Evolutionary conservation across 2,888 invertebrate species (phyloP), one percentile per base, ranked within the genome.

Genomic region (Pheosia gnoma): DNA sequence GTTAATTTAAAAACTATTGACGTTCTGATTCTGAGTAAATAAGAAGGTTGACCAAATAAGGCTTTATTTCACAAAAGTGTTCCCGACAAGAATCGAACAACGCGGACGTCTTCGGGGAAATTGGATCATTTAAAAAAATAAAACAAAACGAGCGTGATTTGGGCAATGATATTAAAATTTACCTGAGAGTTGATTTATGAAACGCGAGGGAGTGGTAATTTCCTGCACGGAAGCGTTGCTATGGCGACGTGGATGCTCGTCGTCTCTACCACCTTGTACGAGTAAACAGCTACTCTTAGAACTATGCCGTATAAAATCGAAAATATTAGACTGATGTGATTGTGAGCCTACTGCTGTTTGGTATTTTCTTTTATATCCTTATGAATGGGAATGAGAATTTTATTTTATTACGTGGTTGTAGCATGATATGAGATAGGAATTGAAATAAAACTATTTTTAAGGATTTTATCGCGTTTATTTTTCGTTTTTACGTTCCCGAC

Each of bases 131-230:
- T 77, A 75, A 70, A 72, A 70, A 72, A 77, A 78, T 63, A 77
- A 72, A 75, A 77, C 61, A 67, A 71, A 69, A 68, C 62, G 66
- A 66, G 67, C 67, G 69, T 79, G 81, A 83, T 80, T 83, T 79
- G 73, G 76, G 80, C 80, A 81, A 82, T 85, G 81, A 85, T 88
- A 87, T 89, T 86, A 88, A 88, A 88, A 84, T 86, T 85, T 85
- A 89, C 87, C 88, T 89, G 84, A 72, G 78, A 81, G 75, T 81
- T 88, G 89, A 90, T 88, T 89, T 90, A 90, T 88, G 85, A 79
- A 78, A 79, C 79, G 78, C 79, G 77, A 77, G 85, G 82, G 84
- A 85, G 84, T 79, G 82, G 89, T 85, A 90, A 90, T 90, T 90
- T 91, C 89, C 89, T 84, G 69, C 66, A 72, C 83, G 88, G 88